Evolutionary conservation across 2,113 vertebrate species (phyloP), one percentile per base, ranked within the genome.

Genomic region (Turdus rufiventris): DNA sequence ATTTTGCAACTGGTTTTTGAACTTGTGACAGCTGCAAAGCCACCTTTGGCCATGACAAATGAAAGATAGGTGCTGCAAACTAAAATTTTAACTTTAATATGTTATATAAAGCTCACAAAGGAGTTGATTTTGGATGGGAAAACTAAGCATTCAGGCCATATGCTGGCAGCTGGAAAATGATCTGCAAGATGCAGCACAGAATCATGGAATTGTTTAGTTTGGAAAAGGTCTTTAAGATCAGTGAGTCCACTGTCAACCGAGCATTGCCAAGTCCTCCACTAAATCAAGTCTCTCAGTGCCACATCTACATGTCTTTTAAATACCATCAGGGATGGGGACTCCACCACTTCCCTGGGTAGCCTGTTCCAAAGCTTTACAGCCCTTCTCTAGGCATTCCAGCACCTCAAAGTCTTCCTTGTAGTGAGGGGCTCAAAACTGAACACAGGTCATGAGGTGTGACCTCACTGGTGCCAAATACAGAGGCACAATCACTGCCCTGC

Each of bases 361-460:
- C 40, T 43, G 26, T 54, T 82, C 25, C n/a, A 82, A 12, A 33
- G 40, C 13, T 31, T 66, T 34, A 40, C 9, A 82, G 43, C 56
- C 36, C 40, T 57, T 51, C 85, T 74, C 9, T 73, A 24, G 42
- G 51, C 2, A 6, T 0, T 70, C 43, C 36, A 72, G 34, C 18
- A 82, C 9, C 29, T 73, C 53, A 33, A 40, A 56, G 33, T 45
- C 65, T 24, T 33, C 21, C 29, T 51, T 47, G 42, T 4, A 50
- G 13, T 34, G 71, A 66, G 21, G 13, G 42, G 33, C 42, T 12
- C 77, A 58, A 51, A 62, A 78, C 42, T 53, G 21, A 67, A 17
- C 19, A 14, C 14, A 53, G 26, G 2, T 38, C 1, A 2, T 5
- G 5, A 93, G n/a, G n/a, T 33, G 29, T 0, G 0, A 6, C 56